Evolutionary conservation across 2,113 vertebrate species (phyloP).

Genomic region (Athene cunicularia): DNA sequence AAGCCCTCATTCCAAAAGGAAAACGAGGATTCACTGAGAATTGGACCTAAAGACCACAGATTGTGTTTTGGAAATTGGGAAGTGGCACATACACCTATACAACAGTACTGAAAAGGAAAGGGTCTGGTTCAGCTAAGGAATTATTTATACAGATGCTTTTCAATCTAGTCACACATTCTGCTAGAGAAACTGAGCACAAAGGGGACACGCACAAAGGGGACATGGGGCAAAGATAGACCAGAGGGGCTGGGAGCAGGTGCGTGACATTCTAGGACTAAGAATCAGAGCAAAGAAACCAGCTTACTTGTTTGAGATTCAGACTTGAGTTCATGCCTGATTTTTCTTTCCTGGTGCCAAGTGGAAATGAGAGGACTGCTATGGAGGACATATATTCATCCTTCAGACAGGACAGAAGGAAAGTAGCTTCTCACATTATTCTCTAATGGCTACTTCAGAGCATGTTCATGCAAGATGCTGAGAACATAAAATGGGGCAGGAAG

Average conservation of each 20-base stretch:
- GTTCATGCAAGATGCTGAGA: background rate
- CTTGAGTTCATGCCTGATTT: background rate
- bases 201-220: background rate
- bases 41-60: background rate
- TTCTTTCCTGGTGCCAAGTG: background rate
- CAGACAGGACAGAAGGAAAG: background rate
- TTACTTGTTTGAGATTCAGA: background rate
- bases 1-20: background rate
- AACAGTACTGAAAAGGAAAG: background rate
- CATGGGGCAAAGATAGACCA: background rate
- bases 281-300: conserved; percentile 43
- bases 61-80: too few species aligned
- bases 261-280: conserved; percentile 2
- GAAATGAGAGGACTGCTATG: background rate
- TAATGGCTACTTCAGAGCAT: background rate
- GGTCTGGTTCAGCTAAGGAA: background rate
- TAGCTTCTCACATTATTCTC: background rate
- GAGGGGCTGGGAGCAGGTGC: background rate
- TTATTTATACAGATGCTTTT: background rate
- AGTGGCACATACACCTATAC: background rate
- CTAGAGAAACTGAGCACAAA: background rate
- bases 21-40: background rate
- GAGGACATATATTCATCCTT: background rate
- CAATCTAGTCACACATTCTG: background rate
- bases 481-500: background rate